Evolutionary conservation across 2,888 invertebrate species (phyloP).

Genomic region (Idaea straminata): DNA sequence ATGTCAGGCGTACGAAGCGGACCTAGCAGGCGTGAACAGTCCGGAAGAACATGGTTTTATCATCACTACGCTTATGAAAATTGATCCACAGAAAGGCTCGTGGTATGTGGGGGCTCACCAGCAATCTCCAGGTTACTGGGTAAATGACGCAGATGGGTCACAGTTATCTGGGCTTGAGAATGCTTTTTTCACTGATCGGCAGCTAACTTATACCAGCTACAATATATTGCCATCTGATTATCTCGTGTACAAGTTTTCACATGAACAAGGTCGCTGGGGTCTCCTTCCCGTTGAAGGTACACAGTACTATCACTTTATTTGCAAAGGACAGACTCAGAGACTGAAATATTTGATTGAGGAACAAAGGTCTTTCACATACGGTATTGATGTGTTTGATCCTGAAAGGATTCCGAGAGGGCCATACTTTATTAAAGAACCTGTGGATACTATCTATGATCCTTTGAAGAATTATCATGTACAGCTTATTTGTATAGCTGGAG

Average conservation of each 20-base stretch:
- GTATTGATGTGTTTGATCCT: conserved; percentile 89
- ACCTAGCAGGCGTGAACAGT: conserved; percentile 88
- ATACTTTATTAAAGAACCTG: conserved; percentile 91
- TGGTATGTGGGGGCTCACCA: conserved; percentile 93
- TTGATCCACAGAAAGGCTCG: conserved; percentile 91
- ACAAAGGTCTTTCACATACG: conserved; percentile 91
- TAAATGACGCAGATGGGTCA: conserved; percentile 91
- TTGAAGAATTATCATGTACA: conserved; percentile 88
- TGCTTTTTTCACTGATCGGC: conserved; percentile 86
- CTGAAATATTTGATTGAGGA: conserved; percentile 86
- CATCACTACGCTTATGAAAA: conserved; percentile 87
- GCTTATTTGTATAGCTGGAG: conserved; percentile 90
- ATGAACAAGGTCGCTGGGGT: conserved; percentile 89
- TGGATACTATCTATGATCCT: conserved; percentile 90
- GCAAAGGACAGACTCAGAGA: conserved; percentile 89
- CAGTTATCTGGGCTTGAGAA: conserved; percentile 89
- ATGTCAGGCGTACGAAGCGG: conserved; percentile 91
- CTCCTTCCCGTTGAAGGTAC: conserved; percentile 89
- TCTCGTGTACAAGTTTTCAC: conserved; percentile 89
- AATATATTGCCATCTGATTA: conserved; percentile 84
- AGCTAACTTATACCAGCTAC: conserved; percentile 59
- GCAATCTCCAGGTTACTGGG: conserved; percentile 87
- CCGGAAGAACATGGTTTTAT: conserved; percentile 94
- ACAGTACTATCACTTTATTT: conserved; percentile 90
- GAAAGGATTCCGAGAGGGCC: conserved; percentile 93